A percentile compares a stretch with the other conserved stretches of the same genome.
Evolutionary conservation across 2,888 invertebrate genomes (phyloP).

Genomic region (Pollenia amentaria): DNA sequence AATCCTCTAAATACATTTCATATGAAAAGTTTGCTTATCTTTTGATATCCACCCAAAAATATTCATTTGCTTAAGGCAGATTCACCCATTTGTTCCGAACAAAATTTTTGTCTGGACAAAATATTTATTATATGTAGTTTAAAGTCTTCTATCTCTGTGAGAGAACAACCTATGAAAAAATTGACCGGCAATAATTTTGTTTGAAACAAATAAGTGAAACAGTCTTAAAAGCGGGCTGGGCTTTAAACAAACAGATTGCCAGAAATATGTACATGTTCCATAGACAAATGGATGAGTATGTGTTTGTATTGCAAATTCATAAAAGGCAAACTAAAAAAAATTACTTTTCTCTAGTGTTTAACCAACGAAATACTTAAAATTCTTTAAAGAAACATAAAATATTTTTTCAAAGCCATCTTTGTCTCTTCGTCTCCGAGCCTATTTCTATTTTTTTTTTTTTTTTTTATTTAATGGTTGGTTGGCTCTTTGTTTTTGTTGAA

Average conservation of each 20-base stretch:
- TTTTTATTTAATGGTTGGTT: neutral
- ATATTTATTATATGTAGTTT: too few relatives aligned
- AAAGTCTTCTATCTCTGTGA: too few relatives aligned
- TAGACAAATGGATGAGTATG: too few relatives aligned
- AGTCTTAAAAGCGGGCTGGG: too few relatives aligned
- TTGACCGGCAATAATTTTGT: too few relatives aligned
- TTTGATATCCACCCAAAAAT: neutral
- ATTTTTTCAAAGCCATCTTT: neutral
- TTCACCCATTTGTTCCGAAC: too few relatives aligned
- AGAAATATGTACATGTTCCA: too few relatives aligned
- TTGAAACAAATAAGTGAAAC: too few relatives aligned
- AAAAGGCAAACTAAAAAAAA: neutral
- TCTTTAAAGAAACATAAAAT: neutral
- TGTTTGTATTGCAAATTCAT: neutral
- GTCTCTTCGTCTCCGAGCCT: neutral
- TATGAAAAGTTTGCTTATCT: conserved; percentile 2
- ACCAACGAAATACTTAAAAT: neutral
- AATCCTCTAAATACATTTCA: conserved; percentile 45
- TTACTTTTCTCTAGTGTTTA: neutral
- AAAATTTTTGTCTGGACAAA: too few relatives aligned
- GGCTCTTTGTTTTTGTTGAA: neutral
- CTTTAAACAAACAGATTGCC: too few relatives aligned
- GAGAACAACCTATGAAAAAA: too few relatives aligned
- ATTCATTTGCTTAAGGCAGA: neutral
- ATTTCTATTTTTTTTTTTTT: too few relatives aligned